Evolutionary conservation across 1,140 invertebrate species (phyloP).

Genomic region (Penaeus japonicus): DNA sequence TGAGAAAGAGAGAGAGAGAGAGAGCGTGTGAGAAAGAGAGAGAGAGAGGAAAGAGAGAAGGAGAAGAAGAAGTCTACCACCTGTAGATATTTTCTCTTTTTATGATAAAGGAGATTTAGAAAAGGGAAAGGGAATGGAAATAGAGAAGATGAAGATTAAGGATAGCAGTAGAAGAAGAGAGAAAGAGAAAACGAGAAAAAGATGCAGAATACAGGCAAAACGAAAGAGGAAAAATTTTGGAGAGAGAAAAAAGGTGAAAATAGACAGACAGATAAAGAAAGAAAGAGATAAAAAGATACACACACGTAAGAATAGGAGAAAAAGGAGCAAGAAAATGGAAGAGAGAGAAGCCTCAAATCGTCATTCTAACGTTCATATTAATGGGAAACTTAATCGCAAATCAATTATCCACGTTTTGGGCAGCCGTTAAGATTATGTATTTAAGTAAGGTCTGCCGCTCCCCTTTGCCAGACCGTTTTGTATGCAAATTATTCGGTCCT

Average conservation of each 20-base stretch:
- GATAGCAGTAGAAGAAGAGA: neutral
- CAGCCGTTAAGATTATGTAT: constrained; percentile 10
- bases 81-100: too few relatives aligned
- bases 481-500: constrained; percentile 35
- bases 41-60: neutral
- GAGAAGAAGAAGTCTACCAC: neutral
- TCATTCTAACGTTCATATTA: neutral
- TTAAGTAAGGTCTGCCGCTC: constrained; percentile 7
- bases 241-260: neutral
- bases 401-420: neutral
- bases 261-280: neutral
- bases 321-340: neutral
- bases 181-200: neutral
- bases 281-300: neutral
- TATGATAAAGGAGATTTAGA: too few relatives aligned
- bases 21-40: neutral
- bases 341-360: neutral
- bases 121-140: too few relatives aligned
- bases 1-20: neutral
- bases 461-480: constrained; percentile 29
- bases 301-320: neutral
- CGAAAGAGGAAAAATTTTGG: too few relatives aligned
- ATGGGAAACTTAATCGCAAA: neutral
- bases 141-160: too few relatives aligned
- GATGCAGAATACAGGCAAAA: neutral